These are phyloP conservation scores for Anthopleura xanthogrammica DNA, from an alignment of 92 coral and sea anemone genomes.

Conservation along the genomic window DNA sequence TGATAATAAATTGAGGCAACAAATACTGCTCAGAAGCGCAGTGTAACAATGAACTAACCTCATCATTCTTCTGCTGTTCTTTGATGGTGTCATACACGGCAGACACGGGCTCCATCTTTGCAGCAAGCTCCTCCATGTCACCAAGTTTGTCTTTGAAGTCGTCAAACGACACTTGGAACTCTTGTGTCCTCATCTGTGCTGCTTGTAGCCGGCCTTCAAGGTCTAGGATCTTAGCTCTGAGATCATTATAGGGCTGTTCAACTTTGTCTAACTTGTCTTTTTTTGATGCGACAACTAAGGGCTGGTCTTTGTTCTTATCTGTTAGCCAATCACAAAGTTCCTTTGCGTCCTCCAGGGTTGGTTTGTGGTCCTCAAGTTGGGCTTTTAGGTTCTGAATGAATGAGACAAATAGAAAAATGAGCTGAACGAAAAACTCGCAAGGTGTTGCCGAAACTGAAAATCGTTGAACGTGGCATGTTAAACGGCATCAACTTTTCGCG, in stretches of 20 bases:
- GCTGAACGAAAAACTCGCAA: background rate
- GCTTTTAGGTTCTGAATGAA: conserved; percentile 65
- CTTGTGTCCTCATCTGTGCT: conserved; percentile 91
- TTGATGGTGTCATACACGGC: conserved; percentile 84
- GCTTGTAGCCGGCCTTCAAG: conserved; percentile 85
- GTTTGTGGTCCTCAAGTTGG: conserved; percentile 77
- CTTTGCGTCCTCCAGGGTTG: conserved; percentile 73
- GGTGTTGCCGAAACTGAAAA: too few relatives aligned
- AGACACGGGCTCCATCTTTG: conserved; percentile 77
- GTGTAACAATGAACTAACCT: conserved; percentile 38
- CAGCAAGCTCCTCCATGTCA: conserved; percentile 70
- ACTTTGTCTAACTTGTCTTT: conserved; percentile 89
- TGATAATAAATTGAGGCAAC: too few relatives aligned
- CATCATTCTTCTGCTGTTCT: conserved; percentile 72
- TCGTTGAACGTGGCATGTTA: too few relatives aligned
- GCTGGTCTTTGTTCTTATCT: conserved; percentile 85
- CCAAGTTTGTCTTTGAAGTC: conserved; percentile 79
- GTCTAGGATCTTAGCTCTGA: conserved; percentile 65
- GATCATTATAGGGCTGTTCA: conserved; percentile 72
- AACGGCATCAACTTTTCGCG: too few relatives aligned
- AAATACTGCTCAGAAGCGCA: background rate
- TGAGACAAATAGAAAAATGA: background rate
- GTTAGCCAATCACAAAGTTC: conserved; percentile 78
- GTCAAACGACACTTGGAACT: conserved; percentile 77
- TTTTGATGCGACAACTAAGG: conserved; percentile 80